Percentiles rank a stretch among this genome's conserved stretches.
Conservation (phyloP, 1,140 invertebrate genomes). For the Ceratosolen solmsi region DNA sequence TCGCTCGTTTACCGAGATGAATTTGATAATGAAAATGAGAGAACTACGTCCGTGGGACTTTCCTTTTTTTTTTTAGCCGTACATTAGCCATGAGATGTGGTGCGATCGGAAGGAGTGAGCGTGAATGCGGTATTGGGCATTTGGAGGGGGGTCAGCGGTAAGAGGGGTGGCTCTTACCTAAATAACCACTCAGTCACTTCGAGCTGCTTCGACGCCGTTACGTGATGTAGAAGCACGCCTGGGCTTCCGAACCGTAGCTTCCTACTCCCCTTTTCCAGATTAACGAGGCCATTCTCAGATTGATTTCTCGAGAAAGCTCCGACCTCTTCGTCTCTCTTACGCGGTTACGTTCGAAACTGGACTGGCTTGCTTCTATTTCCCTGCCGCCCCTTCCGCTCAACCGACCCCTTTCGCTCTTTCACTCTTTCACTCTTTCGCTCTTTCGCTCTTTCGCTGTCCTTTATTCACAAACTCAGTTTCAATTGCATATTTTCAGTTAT, state of each 20-base stretch:
- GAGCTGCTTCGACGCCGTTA: constrained; percentile 67
- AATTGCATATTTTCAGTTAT: background rate
- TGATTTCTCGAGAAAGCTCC: constrained; percentile 68
- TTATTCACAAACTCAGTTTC: background rate
- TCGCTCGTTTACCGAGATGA: background rate
- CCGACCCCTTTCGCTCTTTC: background rate
- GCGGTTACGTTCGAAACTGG: background rate
- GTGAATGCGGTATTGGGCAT: background rate
- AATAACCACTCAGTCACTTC: constrained; percentile 75
- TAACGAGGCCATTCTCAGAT: constrained; percentile 72
- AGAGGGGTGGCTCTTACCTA: constrained; percentile 72
- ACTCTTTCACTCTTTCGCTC: background rate
- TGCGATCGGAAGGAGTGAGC: background rate
- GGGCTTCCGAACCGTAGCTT: background rate
- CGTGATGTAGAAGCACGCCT: constrained; percentile 70
- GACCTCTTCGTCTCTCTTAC: background rate
- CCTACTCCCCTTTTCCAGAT: constrained; percentile 59
- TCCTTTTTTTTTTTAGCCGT: constrained; percentile 9
- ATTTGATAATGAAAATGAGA: constrained; percentile 43
- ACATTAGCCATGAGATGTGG: too few species aligned
- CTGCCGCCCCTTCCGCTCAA: too few species aligned
- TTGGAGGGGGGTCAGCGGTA: background rate
- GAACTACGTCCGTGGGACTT: constrained; percentile 38
- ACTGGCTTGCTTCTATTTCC: background rate
- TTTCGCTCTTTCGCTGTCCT: background rate